Evolutionary conservation across 53 echinoderm and acorn worm genomes (phyloP).

Genomic region (Crossaster papposus): DNA sequence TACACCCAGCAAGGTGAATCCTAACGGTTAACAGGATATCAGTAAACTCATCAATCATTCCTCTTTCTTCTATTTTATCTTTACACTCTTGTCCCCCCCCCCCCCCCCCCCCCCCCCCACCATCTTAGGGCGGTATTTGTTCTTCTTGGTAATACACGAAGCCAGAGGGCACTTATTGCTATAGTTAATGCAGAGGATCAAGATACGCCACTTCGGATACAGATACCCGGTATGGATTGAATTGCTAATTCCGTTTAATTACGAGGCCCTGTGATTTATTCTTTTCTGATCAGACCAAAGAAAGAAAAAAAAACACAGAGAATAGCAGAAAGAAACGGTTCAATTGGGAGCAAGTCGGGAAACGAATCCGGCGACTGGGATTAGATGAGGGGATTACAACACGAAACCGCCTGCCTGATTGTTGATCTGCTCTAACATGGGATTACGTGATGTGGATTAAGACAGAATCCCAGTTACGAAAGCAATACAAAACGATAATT

Average conservation of each 20-base stretch:
- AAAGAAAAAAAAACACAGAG: not conserved
- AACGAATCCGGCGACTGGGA: not conserved
- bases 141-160: slow-evolving; percentile 11
- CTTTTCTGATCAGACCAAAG: slow-evolving; percentile 7
- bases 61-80: not conserved
- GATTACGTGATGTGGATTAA: not conserved
- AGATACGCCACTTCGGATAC: slow-evolving; percentile 6
- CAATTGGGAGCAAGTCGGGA: not conserved
- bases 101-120: not conserved
- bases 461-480: no score
- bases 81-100: not conserved
- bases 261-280: slow-evolving; percentile 37
- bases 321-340: not conserved
- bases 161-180: slow-evolving; percentile 17
- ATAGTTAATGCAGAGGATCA: slow-evolving; percentile 27
- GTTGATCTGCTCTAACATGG: slow-evolving; percentile 19
- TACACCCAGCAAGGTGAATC: slow-evolving; percentile 49
- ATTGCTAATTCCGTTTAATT: slow-evolving; percentile 52
- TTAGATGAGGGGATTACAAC: slow-evolving; percentile 9
- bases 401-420: slow-evolving; percentile 14
- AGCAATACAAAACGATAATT: no score
- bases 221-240: slow-evolving; percentile 6
- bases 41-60: slow-evolving; percentile 56
- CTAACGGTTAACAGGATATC: slow-evolving; percentile 37
- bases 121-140: not conserved